Conservation (phyloP, 1,140 invertebrate genomes). For the Dinothrombium tinctorium region DNA sequence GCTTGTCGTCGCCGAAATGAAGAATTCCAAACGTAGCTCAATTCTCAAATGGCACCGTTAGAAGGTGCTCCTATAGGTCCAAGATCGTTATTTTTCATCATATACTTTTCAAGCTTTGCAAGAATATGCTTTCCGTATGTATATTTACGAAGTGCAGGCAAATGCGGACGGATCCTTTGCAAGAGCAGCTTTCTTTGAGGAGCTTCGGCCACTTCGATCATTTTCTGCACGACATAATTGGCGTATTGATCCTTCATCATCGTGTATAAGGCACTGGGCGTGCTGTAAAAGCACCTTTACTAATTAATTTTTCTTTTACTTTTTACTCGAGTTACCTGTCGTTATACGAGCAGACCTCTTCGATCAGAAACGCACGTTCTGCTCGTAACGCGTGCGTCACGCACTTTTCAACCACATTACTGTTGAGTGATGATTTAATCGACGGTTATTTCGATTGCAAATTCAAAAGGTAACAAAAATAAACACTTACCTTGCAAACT, state of each 20-base stretch:
- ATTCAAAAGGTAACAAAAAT: neutral
- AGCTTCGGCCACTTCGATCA: constrained; percentile 97
- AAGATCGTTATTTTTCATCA: constrained; percentile 22
- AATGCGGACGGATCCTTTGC: constrained; percentile 93
- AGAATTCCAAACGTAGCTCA: no score
- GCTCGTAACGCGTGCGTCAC: constrained; percentile 69
- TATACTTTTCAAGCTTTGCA: constrained; percentile 91
- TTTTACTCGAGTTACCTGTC: constrained; percentile 2
- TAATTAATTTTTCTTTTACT: neutral
- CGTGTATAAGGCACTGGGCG: constrained; percentile 62
- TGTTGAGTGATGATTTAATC: constrained; percentile 18
- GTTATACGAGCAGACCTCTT: constrained; percentile 58
- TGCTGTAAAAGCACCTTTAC: neutral
- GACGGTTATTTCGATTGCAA: neutral
- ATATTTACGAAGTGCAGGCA: constrained; percentile 85
- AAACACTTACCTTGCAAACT: constrained; percentile 51
- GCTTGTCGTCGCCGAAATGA: no score
- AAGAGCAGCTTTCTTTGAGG: constrained; percentile 88
- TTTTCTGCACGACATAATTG: constrained; percentile 99
- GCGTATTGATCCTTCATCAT: constrained; percentile 99
- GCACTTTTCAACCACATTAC: constrained; percentile 87
- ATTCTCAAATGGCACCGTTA: neutral
- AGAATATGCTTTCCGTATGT: constrained; percentile 99
- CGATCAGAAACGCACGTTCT: constrained; percentile 66
- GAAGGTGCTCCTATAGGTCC: constrained; percentile 1